These are phyloP conservation scores for Rhagonycha fulva DNA, from an alignment of 2,888 invertebrate genomes.

Conservation along the genomic window DNA sequence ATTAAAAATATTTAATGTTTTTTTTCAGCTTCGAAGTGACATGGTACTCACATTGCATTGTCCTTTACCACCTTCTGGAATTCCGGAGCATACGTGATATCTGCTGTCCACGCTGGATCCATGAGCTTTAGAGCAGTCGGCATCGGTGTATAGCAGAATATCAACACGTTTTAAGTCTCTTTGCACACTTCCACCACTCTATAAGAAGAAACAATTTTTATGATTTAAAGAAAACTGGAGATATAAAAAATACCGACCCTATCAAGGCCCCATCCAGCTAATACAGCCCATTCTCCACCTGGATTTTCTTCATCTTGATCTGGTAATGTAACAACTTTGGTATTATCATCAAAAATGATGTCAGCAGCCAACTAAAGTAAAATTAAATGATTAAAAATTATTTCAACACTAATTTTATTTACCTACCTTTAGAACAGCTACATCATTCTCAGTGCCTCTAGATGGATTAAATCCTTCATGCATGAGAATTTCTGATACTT, in stretches of 20 bases:
- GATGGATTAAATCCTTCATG: conserved; percentile 24
- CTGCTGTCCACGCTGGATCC: neutral
- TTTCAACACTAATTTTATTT: neutral
- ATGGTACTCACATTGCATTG: conserved; percentile 45
- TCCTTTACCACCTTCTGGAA: conserved; percentile 39
- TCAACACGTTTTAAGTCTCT: conserved; percentile 50
- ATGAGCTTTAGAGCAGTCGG: conserved; percentile 13
- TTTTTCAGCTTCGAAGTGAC: neutral
- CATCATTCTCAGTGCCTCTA: conserved; percentile 25
- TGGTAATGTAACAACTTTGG: conserved; percentile 31
- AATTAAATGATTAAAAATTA: neutral
- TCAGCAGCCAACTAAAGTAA: conserved; percentile 33
- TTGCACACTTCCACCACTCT: conserved; percentile 51
- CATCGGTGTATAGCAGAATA: conserved; percentile 48
- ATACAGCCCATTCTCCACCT: conserved; percentile 24
- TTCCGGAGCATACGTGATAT: conserved; percentile 50
- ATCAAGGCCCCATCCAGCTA: conserved; percentile 37
- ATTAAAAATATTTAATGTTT: neutral
- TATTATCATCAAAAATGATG: conserved; percentile 28
- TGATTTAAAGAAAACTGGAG: conserved; percentile 28
- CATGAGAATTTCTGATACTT: conserved; percentile 19
- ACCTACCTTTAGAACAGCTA: conserved; percentile 32
- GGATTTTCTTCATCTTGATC: conserved; percentile 27
- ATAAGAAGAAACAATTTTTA: conserved; percentile 8
- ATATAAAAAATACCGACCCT: conserved; percentile 44